Evolutionary conservation across 2,113 vertebrate species (phyloP).

Genomic region (Synchiropus splendidus): DNA sequence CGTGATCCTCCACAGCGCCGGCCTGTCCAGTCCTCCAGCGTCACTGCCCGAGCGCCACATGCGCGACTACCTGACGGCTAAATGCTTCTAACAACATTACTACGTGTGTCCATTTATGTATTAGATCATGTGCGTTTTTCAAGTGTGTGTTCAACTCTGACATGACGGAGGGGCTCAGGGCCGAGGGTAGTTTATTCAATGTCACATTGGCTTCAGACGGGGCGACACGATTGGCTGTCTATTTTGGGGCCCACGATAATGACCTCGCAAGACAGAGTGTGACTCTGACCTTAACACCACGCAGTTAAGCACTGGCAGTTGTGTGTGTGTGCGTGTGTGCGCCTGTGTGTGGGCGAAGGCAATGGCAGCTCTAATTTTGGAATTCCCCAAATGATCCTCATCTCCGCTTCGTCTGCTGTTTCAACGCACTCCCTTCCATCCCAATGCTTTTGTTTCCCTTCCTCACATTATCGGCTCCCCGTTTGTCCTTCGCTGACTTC

Average conservation of each 20-base stretch:
- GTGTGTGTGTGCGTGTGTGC: constrained; percentile 4
- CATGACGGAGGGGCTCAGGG: constrained; percentile 33
- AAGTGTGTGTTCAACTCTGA: constrained; percentile 20
- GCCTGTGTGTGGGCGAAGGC: constrained; percentile 19
- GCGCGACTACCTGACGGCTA: constrained; percentile 51
- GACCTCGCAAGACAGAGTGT: constrained; percentile 56
- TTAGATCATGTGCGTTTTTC: constrained; percentile 21
- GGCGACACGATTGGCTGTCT: constrained; percentile 54
- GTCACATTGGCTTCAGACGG: constrained; percentile 54
- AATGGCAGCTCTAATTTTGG: constrained; percentile 54
- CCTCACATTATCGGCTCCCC: constrained; percentile 26
- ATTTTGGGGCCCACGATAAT: constrained; percentile 56
- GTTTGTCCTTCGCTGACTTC: constrained; percentile 17
- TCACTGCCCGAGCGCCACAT: constrained; percentile 53
- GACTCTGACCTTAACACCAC: constrained; percentile 57
- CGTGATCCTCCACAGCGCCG: constrained; percentile 39
- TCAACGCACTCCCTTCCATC: constrained; percentile 48
- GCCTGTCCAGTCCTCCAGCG: constrained; percentile 51
- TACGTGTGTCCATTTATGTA: constrained; percentile 6
- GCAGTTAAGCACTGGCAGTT: constrained; percentile 22
- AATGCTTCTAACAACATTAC: constrained; percentile 42
- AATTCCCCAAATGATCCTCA: constrained; percentile 60
- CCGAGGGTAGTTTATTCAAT: constrained; percentile 52
- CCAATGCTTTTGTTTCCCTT: constrained; percentile 51
- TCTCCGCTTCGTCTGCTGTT: constrained; percentile 49